phyloP scores from a whole-genome alignment of 2,888 invertebrate species.

The Stomorhina lunata region DNA sequence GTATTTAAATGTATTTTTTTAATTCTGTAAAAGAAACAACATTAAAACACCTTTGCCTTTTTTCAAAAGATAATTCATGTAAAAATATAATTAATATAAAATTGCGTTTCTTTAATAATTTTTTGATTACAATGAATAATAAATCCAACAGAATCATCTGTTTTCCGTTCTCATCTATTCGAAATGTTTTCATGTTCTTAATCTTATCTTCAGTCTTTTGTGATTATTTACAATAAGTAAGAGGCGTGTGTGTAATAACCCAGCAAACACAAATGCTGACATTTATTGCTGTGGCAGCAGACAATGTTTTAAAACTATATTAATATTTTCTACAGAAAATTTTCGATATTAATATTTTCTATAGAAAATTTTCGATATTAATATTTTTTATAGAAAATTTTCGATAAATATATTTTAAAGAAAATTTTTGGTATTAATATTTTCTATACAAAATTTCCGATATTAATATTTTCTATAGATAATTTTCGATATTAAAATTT shows the following conservation, averaged over 20 bases:
- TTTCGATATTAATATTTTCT: no score
- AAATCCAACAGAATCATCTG: constrained; percentile 51
- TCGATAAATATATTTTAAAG: no score
- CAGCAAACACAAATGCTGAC: no score
- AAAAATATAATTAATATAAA: neutral
- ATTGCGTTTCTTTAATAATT: neutral
- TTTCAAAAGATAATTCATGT: neutral
- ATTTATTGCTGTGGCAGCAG: no score
- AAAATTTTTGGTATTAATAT: no score
- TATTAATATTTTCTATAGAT: no score
- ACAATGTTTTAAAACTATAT: no score
- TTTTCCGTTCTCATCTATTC: neutral
- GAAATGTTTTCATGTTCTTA: neutral
- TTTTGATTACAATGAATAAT: constrained; percentile 48
- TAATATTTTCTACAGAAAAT: no score
- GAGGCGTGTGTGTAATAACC: neutral
- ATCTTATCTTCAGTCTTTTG: constrained; percentile 43
- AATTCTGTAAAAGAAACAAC: neutral
- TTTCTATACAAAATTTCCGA: no score
- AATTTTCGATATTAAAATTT: no score
- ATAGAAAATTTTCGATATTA: no score
- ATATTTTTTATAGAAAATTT: no score
- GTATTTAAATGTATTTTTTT: neutral
- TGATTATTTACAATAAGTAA: neutral
- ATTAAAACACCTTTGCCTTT: neutral